These are phyloP conservation scores for Falco punctatus DNA, from an alignment of 2,113 vertebrate species.

Conservation along the genomic window DNA sequence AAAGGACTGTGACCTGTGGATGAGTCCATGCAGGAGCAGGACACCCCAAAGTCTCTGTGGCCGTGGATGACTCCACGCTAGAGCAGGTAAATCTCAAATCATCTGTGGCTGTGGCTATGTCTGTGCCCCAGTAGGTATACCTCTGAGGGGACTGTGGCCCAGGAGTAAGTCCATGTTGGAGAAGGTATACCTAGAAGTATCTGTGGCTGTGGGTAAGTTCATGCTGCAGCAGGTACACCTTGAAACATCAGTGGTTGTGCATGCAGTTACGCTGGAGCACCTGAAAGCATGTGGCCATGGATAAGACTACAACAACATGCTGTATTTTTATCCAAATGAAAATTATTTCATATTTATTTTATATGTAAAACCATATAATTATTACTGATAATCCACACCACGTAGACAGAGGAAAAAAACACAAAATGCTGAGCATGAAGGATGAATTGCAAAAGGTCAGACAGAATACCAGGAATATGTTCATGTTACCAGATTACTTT, in stretches of 20 bases:
- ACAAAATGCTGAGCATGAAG: background rate
- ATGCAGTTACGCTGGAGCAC: background rate
- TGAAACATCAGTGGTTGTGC: too few relatives aligned
- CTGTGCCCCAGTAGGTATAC: background rate
- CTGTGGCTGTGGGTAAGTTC: background rate
- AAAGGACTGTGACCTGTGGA: background rate
- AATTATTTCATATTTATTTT: background rate
- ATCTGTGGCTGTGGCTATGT: background rate
- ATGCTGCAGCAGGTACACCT: background rate
- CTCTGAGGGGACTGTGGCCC: background rate
- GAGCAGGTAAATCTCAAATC: background rate
- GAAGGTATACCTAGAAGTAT: background rate
- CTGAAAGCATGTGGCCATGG: background rate
- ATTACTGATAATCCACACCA: background rate
- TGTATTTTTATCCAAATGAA: background rate
- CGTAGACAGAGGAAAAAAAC: background rate
- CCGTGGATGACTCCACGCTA: rapidly evolving
- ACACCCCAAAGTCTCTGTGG: background rate
- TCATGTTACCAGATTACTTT: background rate
- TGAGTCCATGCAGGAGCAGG: background rate
- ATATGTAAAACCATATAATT: background rate
- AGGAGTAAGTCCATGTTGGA: background rate
- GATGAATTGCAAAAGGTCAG: background rate
- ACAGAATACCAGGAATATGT: background rate
- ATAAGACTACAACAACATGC: background rate